Evolutionary conservation across 2,888 invertebrate species (phyloP).

Genomic region (Apotomis betuletana): DNA sequence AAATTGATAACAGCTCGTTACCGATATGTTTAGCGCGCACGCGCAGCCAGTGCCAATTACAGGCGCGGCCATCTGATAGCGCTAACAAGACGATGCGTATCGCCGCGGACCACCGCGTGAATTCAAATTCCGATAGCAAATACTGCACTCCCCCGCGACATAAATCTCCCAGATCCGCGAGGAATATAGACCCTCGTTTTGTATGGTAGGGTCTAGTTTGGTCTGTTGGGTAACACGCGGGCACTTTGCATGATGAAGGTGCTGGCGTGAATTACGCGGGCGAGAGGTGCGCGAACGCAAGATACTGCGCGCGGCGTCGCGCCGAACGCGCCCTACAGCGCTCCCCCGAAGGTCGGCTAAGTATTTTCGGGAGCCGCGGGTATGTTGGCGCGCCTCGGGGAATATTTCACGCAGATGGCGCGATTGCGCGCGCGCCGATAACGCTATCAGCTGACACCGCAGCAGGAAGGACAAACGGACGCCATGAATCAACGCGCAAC

Average conservation of each 20-base stretch:
- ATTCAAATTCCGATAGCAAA: conserved; percentile 76
- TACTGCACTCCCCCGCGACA: conserved; percentile 66
- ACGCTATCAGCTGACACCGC: conserved; percentile 63
- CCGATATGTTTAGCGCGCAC: conserved; percentile 51
- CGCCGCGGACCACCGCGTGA: conserved; percentile 53
- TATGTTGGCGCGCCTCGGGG: conserved; percentile 62
- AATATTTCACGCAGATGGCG: conserved; percentile 80
- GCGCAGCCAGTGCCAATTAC: conserved; percentile 78
- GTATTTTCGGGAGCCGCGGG: conserved; percentile 42
- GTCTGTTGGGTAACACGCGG: conserved; percentile 43
- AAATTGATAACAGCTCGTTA: conserved; percentile 42
- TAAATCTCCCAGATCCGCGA: conserved; percentile 53
- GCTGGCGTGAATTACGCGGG: conserved; percentile 81
- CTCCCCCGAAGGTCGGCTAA: conserved; percentile 1
- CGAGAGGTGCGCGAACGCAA: conserved; percentile 65
- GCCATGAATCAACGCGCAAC: conserved; percentile 71
- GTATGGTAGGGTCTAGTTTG: conserved; percentile 48
- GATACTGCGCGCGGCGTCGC: conserved; percentile 18
- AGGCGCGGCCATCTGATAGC: conserved; percentile 77
- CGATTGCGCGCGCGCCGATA: conserved; percentile 72
- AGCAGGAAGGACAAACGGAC: conserved; percentile 68
- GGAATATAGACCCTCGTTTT: conserved; percentile 43
- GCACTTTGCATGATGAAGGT: conserved; percentile 80
- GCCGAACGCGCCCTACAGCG: neutral
- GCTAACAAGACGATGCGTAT: conserved; percentile 82